Percentiles rank a stretch among this genome's conserved stretches.
These are phyloP conservation scores for Eulemur rubriventer DNA, from an alignment of 2,797 vertebrate species.

Conservation along the genomic window DNA sequence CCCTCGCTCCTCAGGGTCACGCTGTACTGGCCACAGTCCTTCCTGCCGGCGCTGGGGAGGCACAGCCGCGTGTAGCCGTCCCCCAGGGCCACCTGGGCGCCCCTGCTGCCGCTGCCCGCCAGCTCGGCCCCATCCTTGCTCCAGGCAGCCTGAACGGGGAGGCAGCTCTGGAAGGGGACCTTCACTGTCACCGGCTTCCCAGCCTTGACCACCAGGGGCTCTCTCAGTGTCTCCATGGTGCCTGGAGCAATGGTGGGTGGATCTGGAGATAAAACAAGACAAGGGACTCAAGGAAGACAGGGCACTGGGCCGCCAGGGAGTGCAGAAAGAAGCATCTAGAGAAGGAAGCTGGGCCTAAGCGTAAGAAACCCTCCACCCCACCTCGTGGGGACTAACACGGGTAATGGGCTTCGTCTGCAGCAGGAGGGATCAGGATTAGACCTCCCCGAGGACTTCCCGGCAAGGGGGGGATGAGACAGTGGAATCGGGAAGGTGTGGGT, in stretches of 20 bases:
- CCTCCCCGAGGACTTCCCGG: not conserved
- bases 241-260: constrained; percentile 88
- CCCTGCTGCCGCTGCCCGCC: constrained; percentile 32
- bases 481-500: not conserved
- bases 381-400: not conserved
- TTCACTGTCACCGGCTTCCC: constrained; percentile 89
- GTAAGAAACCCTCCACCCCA: not conserved
- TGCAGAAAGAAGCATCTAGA: not conserved
- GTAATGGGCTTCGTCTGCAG: not conserved
- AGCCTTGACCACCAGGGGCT: constrained; percentile 88
- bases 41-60: constrained; percentile 87
- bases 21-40: constrained; percentile 90
- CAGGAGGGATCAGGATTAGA: not conserved
- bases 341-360: not conserved
- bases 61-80: constrained; percentile 86
- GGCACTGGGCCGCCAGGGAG: accelerated
- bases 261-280: constrained; percentile 82
- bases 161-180: constrained; percentile 88
- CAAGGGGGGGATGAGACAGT: not conserved
- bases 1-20: constrained; percentile 90
- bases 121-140: constrained; percentile 89
- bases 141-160: constrained; percentile 90
- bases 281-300: not conserved
- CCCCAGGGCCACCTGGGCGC: constrained; percentile 85
- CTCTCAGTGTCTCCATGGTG: constrained; percentile 84